These are phyloP conservation scores for Drosophila borborema DNA, from an alignment of 2,888 invertebrate species.

Conservation along the genomic window DNA sequence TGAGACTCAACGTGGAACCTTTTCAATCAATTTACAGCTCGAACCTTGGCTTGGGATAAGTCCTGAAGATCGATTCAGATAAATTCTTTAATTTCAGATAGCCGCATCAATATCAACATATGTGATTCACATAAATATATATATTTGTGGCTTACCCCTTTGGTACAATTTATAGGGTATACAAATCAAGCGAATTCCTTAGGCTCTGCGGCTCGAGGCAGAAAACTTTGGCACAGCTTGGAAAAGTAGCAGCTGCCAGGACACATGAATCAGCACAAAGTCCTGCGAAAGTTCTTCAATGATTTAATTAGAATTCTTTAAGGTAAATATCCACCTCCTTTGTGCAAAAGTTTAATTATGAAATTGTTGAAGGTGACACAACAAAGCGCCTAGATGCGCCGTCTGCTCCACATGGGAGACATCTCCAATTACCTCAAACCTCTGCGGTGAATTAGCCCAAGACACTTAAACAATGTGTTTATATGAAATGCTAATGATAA, in stretches of 20 bases:
- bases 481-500: conserved; percentile 29
- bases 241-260: conserved; percentile 73
- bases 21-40: neutral
- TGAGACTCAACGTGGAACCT: rapidly evolving
- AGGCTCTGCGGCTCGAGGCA: conserved; percentile 23
- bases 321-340: conserved; percentile 62
- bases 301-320: conserved; percentile 79
- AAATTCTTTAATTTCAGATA: neutral
- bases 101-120: neutral
- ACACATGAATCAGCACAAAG: conserved; percentile 79
- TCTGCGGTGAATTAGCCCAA: conserved; percentile 64
- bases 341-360: conserved; percentile 68
- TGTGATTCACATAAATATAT: neutral
- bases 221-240: conserved; percentile 50
- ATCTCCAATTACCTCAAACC: conserved; percentile 42
- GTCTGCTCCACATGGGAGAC: conserved; percentile 8
- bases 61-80: neutral
- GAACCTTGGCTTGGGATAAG: too few species aligned
- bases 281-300: conserved; percentile 74
- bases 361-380: conserved; percentile 76
- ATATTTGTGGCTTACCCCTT: neutral
- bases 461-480: conserved; percentile 51
- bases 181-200: conserved; percentile 73
- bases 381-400: conserved; percentile 12
- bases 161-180: conserved; percentile 44